Conservation (phyloP, 2,888 invertebrate genomes). For the Cosmopolites sordidus region DNA sequence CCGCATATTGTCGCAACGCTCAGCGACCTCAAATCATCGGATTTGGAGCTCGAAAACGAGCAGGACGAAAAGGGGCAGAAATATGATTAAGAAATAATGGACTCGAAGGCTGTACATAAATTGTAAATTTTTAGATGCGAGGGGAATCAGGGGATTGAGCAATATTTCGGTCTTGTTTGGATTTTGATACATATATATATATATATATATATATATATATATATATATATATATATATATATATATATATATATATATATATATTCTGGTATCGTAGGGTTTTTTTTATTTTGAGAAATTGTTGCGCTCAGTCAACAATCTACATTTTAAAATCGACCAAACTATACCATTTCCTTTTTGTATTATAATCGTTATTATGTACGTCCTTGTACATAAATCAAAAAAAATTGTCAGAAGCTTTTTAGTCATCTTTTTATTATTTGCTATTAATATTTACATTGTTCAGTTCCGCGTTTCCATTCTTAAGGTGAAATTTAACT, state of each 20-base stretch:
- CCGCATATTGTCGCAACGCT: conserved; percentile 41
- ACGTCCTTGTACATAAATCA: conserved; percentile 41
- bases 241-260: too few species aligned
- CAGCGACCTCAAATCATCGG: conserved; percentile 24
- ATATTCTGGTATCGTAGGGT: too few species aligned
- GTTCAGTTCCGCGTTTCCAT: neutral
- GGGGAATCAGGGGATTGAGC: neutral
- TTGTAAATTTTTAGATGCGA: conserved; percentile 9
- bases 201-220: too few species aligned
- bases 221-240: too few species aligned
- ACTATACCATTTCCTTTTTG: too few species aligned
- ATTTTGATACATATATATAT: too few species aligned
- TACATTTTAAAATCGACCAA: too few species aligned
- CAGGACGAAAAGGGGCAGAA: conserved; percentile 16
- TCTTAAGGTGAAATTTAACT: too few species aligned
- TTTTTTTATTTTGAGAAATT: too few species aligned
- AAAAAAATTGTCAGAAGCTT: conserved; percentile 12
- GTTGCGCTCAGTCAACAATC: too few species aligned
- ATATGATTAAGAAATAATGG: conserved; percentile 14
- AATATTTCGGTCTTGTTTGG: too few species aligned
- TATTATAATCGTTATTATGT: conserved; percentile 41
- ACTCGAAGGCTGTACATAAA: conserved; percentile 12
- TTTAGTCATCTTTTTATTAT: conserved; percentile 15
- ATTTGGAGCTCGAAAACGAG: conserved; percentile 14
- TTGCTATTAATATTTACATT: conserved; percentile 5